Conservation (phyloP, 2,797 vertebrate species). For the Sternotherus odoratus region DNA sequence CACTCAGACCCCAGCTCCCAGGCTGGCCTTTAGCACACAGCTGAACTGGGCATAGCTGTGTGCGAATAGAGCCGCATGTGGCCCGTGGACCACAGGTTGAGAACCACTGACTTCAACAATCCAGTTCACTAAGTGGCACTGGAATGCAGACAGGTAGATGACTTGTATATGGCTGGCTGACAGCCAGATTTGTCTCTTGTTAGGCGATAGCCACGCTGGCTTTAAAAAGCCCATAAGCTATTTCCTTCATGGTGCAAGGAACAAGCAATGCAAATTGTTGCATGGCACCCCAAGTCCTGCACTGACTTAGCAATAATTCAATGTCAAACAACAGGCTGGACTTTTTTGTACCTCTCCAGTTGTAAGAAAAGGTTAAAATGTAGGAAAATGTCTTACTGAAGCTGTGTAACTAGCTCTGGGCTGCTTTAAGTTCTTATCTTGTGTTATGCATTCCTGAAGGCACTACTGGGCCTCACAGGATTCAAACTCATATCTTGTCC, state of each 20-base stretch:
- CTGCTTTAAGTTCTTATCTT: no score
- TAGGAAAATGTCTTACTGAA: no score
- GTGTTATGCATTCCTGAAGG: no score
- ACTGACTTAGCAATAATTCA: neutral
- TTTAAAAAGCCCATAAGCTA: neutral
- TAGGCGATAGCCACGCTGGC: neutral
- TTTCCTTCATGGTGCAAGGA: neutral
- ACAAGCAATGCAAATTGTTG: neutral
- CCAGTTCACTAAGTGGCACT: neutral
- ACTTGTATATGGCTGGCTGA: neutral
- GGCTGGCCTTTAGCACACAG: no score
- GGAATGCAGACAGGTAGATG: neutral
- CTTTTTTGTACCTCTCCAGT: neutral
- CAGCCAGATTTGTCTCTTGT: neutral
- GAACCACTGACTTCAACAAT: neutral
- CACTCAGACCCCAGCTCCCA: no score
- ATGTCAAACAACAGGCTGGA: neutral
- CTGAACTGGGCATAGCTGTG: no score
- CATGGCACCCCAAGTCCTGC: neutral
- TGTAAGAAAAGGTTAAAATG: no score
- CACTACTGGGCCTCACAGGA: no score
- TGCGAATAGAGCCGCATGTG: no score
- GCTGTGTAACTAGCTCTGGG: no score
- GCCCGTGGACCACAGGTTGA: no score
- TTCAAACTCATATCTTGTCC: no score